Percentiles rank a stretch among this genome's conserved stretches.
phyloP scores from a whole-genome alignment of 2,113 vertebrate genomes.

The Perca fluviatilis region DNA sequence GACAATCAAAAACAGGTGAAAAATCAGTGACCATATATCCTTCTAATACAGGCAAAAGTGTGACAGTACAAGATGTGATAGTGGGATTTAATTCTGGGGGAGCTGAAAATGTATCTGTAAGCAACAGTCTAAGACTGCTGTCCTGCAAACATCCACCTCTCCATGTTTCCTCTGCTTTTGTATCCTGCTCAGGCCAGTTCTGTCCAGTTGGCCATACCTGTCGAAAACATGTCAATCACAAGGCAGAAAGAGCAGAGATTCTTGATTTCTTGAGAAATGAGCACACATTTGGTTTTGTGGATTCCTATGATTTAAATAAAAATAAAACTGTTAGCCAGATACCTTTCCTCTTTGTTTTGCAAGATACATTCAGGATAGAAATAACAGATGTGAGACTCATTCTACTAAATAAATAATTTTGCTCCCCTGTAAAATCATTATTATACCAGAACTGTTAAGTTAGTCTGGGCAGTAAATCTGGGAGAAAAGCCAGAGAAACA shows the following conservation, averaged over 20 bases:
- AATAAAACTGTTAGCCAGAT: background rate
- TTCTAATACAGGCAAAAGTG: background rate
- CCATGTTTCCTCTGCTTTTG: background rate
- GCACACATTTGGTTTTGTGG: background rate
- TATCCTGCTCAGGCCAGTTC: constrained; percentile 11
- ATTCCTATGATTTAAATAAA: background rate
- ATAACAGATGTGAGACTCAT: background rate
- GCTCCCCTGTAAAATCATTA: constrained; percentile 13
- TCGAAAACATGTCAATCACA: background rate
- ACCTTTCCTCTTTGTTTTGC: background rate
- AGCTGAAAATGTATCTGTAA: constrained; percentile 1
- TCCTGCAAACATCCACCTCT: constrained; percentile 4
- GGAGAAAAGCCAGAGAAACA: constrained; percentile 46
- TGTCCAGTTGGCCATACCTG: background rate
- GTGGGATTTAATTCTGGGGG: background rate
- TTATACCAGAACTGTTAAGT: constrained; percentile 31
- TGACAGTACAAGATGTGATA: background rate
- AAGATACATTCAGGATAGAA: background rate
- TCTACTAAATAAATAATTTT: background rate
- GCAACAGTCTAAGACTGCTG: background rate
- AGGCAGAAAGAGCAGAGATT: background rate
- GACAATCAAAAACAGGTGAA: background rate
- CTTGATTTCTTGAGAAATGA: background rate
- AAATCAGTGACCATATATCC: background rate
- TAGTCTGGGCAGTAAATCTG: constrained; percentile 53